Percentiles rank a stretch among this genome's conserved stretches.
Evolutionary conservation across 2,797 vertebrate species (phyloP).

Genomic region (Orientallactaga sibirica): DNA sequence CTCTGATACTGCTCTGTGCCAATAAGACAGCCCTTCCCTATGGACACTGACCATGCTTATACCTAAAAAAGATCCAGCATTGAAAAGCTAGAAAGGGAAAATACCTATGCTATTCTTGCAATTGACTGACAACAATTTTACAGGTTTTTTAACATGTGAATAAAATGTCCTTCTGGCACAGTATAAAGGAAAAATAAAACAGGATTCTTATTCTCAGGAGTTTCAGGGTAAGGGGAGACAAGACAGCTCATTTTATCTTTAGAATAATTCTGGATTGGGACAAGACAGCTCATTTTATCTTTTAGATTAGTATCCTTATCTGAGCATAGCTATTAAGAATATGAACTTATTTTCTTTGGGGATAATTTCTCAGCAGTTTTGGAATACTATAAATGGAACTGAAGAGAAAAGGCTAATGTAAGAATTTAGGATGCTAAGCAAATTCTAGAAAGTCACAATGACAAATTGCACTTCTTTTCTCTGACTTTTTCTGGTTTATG

Average conservation of each 20-base stretch:
- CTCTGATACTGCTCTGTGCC: background rate
- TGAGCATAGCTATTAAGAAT: constrained; percentile 76
- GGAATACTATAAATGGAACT: constrained; percentile 77
- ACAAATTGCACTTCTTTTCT: constrained; percentile 72
- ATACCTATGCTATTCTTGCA: background rate
- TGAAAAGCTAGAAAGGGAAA: background rate
- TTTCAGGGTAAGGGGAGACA: constrained; percentile 68
- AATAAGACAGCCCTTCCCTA: background rate
- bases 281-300: no score
- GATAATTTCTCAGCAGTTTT: constrained; percentile 79
- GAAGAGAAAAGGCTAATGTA: constrained; percentile 67
- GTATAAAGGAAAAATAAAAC: background rate
- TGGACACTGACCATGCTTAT: background rate
- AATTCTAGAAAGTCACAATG: constrained; percentile 74
- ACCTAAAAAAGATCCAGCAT: background rate
- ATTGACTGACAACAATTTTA: constrained; percentile 1
- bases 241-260: constrained; percentile 78
- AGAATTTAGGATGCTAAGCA: constrained; percentile 66
- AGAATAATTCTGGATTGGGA: constrained; percentile 78
- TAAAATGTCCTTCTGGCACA: constrained; percentile 39
- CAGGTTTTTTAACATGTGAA: background rate
- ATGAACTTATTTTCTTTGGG: constrained; percentile 80
- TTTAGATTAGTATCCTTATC: constrained; percentile 76
- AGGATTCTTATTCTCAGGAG: constrained; percentile 65
- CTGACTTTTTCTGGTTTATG: constrained; percentile 61